Conservation (phyloP, 2,797 vertebrate genomes). For the Spea hammondii region DNA sequence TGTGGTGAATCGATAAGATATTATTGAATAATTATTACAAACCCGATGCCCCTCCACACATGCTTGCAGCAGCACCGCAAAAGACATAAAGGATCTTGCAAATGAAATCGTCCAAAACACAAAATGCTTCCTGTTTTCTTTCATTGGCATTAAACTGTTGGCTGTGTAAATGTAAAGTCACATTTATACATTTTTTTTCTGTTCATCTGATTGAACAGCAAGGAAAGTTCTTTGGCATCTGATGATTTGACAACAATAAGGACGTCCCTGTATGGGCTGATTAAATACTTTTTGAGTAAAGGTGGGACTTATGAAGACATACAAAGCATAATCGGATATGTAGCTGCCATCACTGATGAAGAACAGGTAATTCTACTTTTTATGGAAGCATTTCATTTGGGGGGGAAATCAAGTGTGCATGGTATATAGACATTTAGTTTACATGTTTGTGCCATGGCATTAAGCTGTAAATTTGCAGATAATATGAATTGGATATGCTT, state of each 20-base stretch:
- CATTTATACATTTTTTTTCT: not conserved
- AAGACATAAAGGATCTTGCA: not conserved
- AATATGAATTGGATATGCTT: too few species aligned
- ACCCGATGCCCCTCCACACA: too few species aligned
- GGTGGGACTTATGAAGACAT: constrained; percentile 90
- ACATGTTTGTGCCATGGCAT: too few species aligned
- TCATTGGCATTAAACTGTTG: too few species aligned
- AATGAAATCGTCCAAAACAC: not conserved
- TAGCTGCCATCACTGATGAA: constrained; percentile 87
- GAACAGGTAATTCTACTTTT: constrained; percentile 77
- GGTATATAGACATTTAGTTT: not conserved
- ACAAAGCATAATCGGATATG: constrained; percentile 90
- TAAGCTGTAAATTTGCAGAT: too few species aligned
- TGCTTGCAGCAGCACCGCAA: too few species aligned
- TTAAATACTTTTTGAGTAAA: constrained; percentile 96
- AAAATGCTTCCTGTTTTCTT: too few species aligned
- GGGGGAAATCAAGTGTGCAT: not conserved
- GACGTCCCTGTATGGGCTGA: constrained; percentile 82
- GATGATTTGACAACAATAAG: constrained; percentile 87
- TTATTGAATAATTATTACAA: too few species aligned
- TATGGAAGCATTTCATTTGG: too few species aligned
- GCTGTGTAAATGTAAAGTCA: not conserved
- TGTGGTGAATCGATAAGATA: too few species aligned
- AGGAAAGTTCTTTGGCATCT: constrained; percentile 76
- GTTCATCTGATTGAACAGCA: constrained; percentile 60